Evolutionary conservation across 2,888 invertebrate species (phyloP), one percentile per base, ranked within the genome.

Genomic region (Troglohyphantes excavatus): DNA sequence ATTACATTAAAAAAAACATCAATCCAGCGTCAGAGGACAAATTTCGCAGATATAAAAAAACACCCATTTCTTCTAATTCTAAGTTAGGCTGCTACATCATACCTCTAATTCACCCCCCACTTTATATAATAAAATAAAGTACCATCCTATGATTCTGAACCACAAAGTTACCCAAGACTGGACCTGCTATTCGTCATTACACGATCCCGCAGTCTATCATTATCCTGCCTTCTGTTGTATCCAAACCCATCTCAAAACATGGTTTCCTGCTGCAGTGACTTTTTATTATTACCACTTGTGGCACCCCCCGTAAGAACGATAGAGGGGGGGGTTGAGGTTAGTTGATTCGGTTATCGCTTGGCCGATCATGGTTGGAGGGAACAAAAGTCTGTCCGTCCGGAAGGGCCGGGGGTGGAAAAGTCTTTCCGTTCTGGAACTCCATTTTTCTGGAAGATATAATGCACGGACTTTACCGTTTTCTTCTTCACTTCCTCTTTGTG

Each of bases 401-500:
- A 81, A 81, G 17, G 46, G 29, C 26, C 29, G 39, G 59, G 82
- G 72, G 70, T 53, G 68, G 68, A n/a, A n/a, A n/a, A n/a, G 27
- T 67, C 59, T 82, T 53, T 82, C 82, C 82, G 82, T 70, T 82
- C 29, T 27, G 27, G 53, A 46, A 65, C 72, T 82, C 82, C 82
- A 72, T 59, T 70, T 82, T 82, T 82, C 82, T 82, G 82, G 82
- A 82, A 82, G 82, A 72, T n/a, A 53, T 53, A 53, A 53, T 39
- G n/a, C n/a, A 53, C 13, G 53, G 53, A 17, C 2, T n/a, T 1
- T n/a, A 17, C 27, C 73, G 53, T 53, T 27, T 39, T 53, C 73
- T 75, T 29, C 27, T 61, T 61, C 53, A 65, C 65, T 65, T 65
- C 75, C 75, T 59, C 61, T 75, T 59, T 13, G 72, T 26, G 19